Evolutionary conservation across 64 coral and sea anemone species (phyloP).

Genomic region (Hydrozoanthus tunicans): DNA sequence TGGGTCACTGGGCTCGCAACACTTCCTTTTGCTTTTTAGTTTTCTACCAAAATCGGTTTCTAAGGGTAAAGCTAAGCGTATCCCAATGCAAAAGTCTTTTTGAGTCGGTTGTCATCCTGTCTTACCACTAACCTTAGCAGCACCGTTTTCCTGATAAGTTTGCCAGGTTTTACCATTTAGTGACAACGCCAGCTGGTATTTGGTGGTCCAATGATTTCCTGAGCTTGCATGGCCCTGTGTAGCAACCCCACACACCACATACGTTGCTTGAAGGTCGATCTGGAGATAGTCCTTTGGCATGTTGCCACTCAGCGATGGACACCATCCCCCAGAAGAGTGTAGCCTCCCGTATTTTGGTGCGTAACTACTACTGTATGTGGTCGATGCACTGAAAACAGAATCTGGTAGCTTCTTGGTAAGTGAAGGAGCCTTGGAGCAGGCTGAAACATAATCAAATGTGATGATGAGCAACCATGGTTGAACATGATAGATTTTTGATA

Average conservation of each 20-base stretch:
- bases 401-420: background rate
- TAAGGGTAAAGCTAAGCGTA: too few relatives aligned
- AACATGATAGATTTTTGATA: too few relatives aligned
- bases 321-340: background rate
- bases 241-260: background rate
- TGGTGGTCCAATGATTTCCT: background rate
- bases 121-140: constrained; percentile 17
- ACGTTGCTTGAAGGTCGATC: background rate
- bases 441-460: background rate
- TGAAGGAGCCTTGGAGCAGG: background rate
- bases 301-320: background rate
- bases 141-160: background rate
- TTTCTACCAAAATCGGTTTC: too few relatives aligned
- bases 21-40: too few relatives aligned
- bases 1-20: too few relatives aligned
- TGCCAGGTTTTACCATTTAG: background rate
- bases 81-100: too few relatives aligned
- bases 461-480: too few relatives aligned
- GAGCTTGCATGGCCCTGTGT: background rate
- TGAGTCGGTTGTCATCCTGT: background rate
- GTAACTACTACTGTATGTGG: background rate
- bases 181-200: background rate
- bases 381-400: constrained; percentile 1
- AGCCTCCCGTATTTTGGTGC: background rate
- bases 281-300: background rate